Conservation (phyloP, 2,113 vertebrate species). For the Cricetomys ansorgei region DNA sequence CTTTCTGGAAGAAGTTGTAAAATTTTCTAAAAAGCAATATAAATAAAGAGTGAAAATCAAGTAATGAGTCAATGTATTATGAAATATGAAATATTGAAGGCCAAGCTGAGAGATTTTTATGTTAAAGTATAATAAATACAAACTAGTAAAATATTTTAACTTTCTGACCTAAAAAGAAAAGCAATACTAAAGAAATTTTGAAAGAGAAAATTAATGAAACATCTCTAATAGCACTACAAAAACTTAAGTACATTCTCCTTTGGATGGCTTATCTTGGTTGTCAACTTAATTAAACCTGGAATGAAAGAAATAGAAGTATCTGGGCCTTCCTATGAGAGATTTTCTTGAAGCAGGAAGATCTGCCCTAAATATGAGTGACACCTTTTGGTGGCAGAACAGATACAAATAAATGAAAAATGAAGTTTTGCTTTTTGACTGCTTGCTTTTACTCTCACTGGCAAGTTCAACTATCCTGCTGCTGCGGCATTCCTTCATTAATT, state of each 20-base stretch:
- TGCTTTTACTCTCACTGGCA: too few species aligned
- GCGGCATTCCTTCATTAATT: too few species aligned
- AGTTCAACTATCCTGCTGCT: too few species aligned
- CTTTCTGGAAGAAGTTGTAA: slow-evolving; percentile 98
- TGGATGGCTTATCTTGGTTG: neutral
- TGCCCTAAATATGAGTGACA: neutral
- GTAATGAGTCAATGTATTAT: slow-evolving; percentile 29
- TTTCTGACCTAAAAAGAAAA: neutral
- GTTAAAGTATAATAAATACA: neutral
- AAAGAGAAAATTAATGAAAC: slow-evolving; percentile 32
- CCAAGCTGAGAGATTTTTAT: neutral
- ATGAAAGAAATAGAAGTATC: neutral
- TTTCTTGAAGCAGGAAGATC: neutral
- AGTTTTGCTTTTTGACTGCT: too few species aligned
- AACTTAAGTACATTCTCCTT: slow-evolving; percentile 44
- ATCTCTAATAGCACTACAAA: neutral
- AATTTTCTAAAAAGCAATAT: slow-evolving; percentile 93
- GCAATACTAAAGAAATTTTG: slow-evolving; percentile 34
- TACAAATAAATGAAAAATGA: neutral
- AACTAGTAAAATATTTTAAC: slow-evolving; percentile 36
- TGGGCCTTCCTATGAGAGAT: neutral
- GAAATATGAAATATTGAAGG: slow-evolving; percentile 26
- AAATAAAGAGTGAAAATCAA: slow-evolving; percentile 56
- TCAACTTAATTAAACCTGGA: neutral
- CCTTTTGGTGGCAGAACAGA: neutral